A percentile compares a stretch with the other conserved stretches of the same genome.
Evolutionary conservation across 2,888 invertebrate species (phyloP).

Genomic region (Idaea dimidiata): DNA sequence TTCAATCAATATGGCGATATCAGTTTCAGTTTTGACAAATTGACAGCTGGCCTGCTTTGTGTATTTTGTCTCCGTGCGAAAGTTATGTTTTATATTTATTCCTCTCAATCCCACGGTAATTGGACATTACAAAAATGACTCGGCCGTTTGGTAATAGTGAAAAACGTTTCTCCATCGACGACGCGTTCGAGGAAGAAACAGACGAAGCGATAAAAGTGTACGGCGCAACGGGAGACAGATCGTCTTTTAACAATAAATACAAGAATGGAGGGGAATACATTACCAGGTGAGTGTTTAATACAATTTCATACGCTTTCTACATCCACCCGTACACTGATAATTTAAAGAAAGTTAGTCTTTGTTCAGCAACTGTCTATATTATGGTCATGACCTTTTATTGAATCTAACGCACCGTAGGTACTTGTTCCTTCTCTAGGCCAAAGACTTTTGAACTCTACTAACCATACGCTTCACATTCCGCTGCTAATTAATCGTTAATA

Average conservation of each 20-base stretch:
- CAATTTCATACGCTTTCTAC: slow-evolving; percentile 7
- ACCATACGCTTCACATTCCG: slow-evolving; percentile 29
- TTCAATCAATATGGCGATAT: slow-evolving; percentile 66
- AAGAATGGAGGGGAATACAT: slow-evolving; percentile 70
- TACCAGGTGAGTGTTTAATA: slow-evolving; percentile 51
- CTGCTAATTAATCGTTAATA: slow-evolving; percentile 48
- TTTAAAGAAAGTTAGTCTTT: slow-evolving; percentile 29
- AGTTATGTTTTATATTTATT: slow-evolving; percentile 66
- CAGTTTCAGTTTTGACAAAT: slow-evolving; percentile 68
- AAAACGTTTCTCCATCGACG: slow-evolving; percentile 90
- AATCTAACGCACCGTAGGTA: slow-evolving; percentile 44
- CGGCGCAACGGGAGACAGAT: slow-evolving; percentile 87
- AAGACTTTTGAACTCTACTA: slow-evolving; percentile 58
- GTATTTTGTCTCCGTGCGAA: slow-evolving; percentile 44
- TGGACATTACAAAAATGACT: slow-evolving; percentile 65
- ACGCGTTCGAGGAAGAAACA: slow-evolving; percentile 92
- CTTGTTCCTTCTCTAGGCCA: slow-evolving; percentile 52
- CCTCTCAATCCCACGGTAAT: slow-evolving; percentile 45
- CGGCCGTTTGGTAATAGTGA: slow-evolving; percentile 76
- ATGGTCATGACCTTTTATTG: slow-evolving; percentile 62
- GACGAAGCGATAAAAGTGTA: slow-evolving; percentile 91
- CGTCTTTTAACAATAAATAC: slow-evolving; percentile 81
- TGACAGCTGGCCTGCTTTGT: slow-evolving; percentile 72
- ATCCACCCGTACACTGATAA: background rate
- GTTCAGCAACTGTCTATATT: slow-evolving; percentile 35